Base-by-base conservation (phyloP, 2,797 vertebrate species). In the Peromyscus eremicus region DNA sequence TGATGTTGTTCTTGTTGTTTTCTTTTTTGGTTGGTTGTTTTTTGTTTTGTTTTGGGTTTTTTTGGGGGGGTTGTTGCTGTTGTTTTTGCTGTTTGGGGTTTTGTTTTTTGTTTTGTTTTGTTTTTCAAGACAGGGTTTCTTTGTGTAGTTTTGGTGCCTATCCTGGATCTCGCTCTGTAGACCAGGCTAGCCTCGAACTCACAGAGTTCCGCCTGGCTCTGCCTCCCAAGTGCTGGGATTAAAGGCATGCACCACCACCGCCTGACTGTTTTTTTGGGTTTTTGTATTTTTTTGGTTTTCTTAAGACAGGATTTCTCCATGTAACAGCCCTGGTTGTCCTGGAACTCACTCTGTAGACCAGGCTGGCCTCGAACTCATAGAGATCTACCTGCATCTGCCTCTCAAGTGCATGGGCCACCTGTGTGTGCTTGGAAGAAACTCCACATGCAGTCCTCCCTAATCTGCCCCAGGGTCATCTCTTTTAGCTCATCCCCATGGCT, bases 371-470 rank as follows among this genome's bases (percentile, higher is more conserved):
- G 21, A 73, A 73, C 71, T 73, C 37, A 19, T 25, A 40, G 9
- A 40, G 21, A 40, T 73, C 16, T 1, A 2, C 9, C 21, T 25
- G 10, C 21, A 71, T 40, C 40, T 40, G 11, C 71, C 71, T 73
- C 21, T 21, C 11, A 2, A 73, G 71, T 23, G 37, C 14, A 3
- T 55, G 52, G 0, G 16, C 52, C 29, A 2, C 62, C n/a, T 57
- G 5, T 43, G 60, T 77, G 64, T 89, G 76, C 32, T 89, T 62
- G 21, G 29, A 84, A 73, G 55, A 91, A 92, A 10, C n/a, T 34
- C 4, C 5, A 19, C 9, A 0, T 2, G 19, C n/a, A 6, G 0
- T 27, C 60, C 25, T 12, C 0, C 57, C 40, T 23, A 14, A 1
- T 40, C 73, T 43, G 6, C 37, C 62, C 68, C 34, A 79, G 16